Evolutionary conservation across 2,797 vertebrate species (phyloP).

Genomic region (Micrastur ruficollis): DNA sequence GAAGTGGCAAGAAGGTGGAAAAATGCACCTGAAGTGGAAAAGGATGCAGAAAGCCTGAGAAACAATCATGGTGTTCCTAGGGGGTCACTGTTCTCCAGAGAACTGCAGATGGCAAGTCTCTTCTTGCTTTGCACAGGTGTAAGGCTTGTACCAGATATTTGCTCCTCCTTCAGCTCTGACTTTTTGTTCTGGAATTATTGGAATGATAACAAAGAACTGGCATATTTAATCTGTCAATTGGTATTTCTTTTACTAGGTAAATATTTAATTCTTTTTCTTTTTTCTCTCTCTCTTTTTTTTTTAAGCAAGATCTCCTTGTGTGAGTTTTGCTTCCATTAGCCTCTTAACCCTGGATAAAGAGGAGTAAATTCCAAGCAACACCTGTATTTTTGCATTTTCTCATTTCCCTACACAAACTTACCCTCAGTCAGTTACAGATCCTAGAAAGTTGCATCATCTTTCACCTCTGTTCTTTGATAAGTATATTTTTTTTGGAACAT

Average conservation of each 20-base stretch:
- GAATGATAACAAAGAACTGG: slow-evolving; percentile 46
- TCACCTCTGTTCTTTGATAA: background rate
- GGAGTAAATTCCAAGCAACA: slow-evolving; percentile 30
- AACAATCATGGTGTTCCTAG: background rate
- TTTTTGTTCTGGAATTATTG: slow-evolving; percentile 17
- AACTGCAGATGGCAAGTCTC: background rate
- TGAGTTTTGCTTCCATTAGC: background rate
- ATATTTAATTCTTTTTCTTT: slow-evolving; percentile 9
- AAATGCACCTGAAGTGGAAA: background rate
- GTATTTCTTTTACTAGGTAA: slow-evolving; percentile 5
- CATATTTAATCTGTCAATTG: slow-evolving; percentile 10
- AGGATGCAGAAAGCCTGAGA: background rate
- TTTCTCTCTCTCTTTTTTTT: background rate
- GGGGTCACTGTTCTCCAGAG: background rate
- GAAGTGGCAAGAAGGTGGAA: background rate
- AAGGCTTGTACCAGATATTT: background rate
- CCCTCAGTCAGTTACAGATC: background rate
- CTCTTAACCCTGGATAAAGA: slow-evolving; percentile 43
- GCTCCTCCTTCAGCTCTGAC: background rate
- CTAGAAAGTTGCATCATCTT: background rate
- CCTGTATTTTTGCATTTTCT: slow-evolving; percentile 23
- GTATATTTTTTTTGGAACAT: fast-evolving
- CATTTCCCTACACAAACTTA: slow-evolving; percentile 56
- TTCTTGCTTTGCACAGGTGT: slow-evolving; percentile 42
- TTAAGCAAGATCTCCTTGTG: background rate